These are phyloP conservation scores for Holothuria scabra DNA, from an alignment of 53 echinoderm and acorn worm genomes.

Conservation along the genomic window DNA sequence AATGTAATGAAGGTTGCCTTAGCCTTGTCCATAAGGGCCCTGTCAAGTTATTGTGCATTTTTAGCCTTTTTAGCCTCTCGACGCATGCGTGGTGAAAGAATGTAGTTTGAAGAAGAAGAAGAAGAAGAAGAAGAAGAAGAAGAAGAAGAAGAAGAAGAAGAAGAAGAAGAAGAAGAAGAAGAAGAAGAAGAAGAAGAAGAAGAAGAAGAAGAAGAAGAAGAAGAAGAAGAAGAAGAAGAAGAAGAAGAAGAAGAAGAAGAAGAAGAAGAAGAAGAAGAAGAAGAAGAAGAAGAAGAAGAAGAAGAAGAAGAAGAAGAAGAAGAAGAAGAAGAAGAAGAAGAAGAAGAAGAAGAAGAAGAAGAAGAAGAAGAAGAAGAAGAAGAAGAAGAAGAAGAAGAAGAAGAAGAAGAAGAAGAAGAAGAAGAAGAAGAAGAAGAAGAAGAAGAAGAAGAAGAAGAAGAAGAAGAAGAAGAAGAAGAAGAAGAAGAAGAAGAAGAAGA, in stretches of 20 bases:
- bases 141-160: conserved; percentile 7
- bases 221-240: not conserved
- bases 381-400: not conserved
- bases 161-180: not conserved
- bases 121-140: conserved; percentile 11
- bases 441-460: not conserved
- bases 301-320: not conserved
- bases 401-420: not conserved
- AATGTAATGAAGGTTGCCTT: no score
- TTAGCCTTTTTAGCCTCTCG: no score
- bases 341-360: not conserved
- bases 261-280: not conserved
- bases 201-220: not conserved
- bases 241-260: not conserved
- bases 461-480: not conserved
- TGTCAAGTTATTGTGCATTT: not conserved
- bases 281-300: not conserved
- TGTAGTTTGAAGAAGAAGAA: conserved; percentile 3
- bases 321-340: not conserved
- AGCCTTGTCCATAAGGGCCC: not conserved
- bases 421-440: not conserved
- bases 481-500: not conserved
- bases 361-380: not conserved
- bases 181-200: not conserved
- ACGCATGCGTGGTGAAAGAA: no score